Conservation (phyloP, 2,113 vertebrate genomes). For the Toxotes chatareus region DNA sequence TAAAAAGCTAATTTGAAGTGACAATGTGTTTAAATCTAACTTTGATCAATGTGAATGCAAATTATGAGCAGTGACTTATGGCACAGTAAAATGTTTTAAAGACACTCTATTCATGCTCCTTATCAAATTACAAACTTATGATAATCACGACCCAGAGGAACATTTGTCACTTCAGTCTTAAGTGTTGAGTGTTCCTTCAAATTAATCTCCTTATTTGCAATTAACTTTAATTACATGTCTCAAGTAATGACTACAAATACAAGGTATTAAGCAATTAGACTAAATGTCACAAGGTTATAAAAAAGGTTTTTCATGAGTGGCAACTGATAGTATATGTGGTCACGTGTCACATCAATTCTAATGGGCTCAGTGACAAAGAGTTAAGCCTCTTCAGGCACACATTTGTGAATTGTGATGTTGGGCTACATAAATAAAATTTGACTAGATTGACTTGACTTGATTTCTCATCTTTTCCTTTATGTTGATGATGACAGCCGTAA, state of each 20-base stretch:
- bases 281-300: constrained; percentile 23
- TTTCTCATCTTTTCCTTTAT: not conserved
- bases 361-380: not conserved
- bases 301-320: not conserved
- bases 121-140: constrained; percentile 1
- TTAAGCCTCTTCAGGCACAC: not conserved
- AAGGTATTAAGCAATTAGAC: constrained; percentile 17
- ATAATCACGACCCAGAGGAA: not conserved
- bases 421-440: not conserved
- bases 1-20: constrained; percentile 12
- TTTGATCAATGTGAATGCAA: not conserved
- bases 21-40: constrained; percentile 9
- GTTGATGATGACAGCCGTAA: not conserved
- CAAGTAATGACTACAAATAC: constrained; percentile 7
- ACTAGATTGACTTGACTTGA: not conserved
- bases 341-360: not conserved
- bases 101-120: not conserved
- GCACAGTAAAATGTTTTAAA: constrained; percentile 9
- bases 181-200: not conserved
- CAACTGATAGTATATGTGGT: not conserved
- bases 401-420: no score
- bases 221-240: constrained; percentile 11
- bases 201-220: not conserved
- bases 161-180: not conserved
- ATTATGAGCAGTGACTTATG: not conserved